Percentiles rank a stretch among this genome's conserved stretches.
Evolutionary conservation across 2,888 invertebrate species (phyloP).

Genomic region (Phragmatobia fuliginosa): DNA sequence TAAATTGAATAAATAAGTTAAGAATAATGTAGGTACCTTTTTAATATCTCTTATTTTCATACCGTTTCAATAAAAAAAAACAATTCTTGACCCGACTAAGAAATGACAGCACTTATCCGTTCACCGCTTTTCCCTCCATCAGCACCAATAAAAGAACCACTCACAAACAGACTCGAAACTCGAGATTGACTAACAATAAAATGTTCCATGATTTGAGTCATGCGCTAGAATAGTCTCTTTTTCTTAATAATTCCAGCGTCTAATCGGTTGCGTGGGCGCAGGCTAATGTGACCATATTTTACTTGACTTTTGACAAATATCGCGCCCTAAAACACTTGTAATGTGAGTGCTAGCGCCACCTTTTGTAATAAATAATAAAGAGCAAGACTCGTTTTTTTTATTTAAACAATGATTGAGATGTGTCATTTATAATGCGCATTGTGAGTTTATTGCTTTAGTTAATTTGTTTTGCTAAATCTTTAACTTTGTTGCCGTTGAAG

Average conservation of each 20-base stretch:
- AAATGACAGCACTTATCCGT: conserved; percentile 5
- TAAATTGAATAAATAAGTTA: neutral
- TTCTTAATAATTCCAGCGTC: conserved; percentile 53
- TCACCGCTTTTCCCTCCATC: conserved; percentile 2
- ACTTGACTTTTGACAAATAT: conserved; percentile 31
- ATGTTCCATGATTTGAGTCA: conserved; percentile 48
- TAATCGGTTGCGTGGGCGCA: conserved; percentile 46
- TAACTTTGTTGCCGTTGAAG: neutral
- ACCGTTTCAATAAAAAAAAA: neutral
- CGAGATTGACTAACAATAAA: conserved; percentile 40
- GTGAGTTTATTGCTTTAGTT: neutral
- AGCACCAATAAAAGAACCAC: conserved; percentile 10
- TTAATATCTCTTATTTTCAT: neutral
- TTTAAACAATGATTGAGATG: conserved; percentile 17
- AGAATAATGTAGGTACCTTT: neutral
- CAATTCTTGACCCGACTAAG: neutral
- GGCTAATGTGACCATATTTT: conserved; percentile 34
- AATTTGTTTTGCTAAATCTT: neutral
- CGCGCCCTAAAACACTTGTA: conserved; percentile 25
- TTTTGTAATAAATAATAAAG: conserved; percentile 20
- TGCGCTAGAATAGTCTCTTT: conserved; percentile 46
- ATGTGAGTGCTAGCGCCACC: conserved; percentile 21
- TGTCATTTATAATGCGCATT: conserved; percentile 5
- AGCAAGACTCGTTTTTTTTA: conserved; percentile 13
- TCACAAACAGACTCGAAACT: conserved; percentile 14